These are phyloP conservation scores for Dendrocopos noguchii DNA, from an alignment of 2,113 vertebrate species.

Conservation along the genomic window DNA sequence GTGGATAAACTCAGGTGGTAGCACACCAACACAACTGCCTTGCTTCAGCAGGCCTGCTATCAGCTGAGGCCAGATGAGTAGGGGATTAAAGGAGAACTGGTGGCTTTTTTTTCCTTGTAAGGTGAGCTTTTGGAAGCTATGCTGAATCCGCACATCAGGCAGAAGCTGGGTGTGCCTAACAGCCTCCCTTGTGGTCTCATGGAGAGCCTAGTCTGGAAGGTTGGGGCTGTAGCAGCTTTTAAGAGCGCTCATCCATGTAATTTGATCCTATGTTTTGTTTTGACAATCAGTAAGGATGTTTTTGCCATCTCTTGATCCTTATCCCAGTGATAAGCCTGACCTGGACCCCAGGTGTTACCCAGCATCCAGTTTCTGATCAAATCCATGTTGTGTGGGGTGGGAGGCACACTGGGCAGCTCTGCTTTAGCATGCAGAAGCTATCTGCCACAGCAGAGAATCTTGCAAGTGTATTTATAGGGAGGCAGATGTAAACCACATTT, in stretches of 20 bases:
- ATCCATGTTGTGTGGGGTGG: not conserved
- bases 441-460: not conserved
- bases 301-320: not conserved
- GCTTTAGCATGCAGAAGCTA: not conserved
- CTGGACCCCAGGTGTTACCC: not conserved
- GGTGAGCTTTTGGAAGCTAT: not conserved
- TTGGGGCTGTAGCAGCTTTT: not conserved
- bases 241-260: not conserved
- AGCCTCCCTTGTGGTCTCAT: not conserved
- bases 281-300: not conserved
- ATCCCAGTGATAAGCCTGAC: not conserved
- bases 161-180: not conserved
- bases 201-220: not conserved
- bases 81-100: not conserved
- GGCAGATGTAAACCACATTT: slow-evolving; percentile 75
- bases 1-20: not conserved
- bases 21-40: not conserved
- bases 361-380: not conserved
- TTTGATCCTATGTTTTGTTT: slow-evolving; percentile 8
- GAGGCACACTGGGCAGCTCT: not conserved
- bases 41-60: not conserved
- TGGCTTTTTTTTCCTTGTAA: not conserved
- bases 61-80: not conserved
- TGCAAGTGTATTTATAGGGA: slow-evolving; percentile 52
- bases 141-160: not conserved